phyloP scores from a whole-genome alignment of 2,797 vertebrate genomes.

The Sebastolobus altivelis region DNA sequence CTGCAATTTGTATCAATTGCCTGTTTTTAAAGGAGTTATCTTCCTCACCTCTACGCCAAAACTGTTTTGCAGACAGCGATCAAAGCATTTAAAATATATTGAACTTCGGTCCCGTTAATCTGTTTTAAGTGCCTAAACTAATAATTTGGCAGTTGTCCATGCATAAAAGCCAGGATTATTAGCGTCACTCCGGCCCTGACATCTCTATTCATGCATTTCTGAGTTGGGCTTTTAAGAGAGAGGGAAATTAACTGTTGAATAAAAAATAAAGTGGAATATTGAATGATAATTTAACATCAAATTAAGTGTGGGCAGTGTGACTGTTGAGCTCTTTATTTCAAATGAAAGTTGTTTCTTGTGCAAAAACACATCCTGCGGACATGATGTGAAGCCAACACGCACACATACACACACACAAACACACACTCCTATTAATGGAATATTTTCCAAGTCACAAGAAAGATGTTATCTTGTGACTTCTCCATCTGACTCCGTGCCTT shows the following conservation, averaged over 20 bases:
- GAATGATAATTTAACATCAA: constrained; percentile 21
- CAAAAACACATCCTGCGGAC: constrained; percentile 9
- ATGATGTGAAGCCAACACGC: not conserved
- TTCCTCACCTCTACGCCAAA: not conserved
- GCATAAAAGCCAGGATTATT: constrained; percentile 12
- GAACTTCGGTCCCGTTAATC: not conserved
- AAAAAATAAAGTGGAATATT: constrained; percentile 5
- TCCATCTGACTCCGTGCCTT: constrained; percentile 58
- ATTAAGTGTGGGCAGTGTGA: not conserved
- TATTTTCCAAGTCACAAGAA: constrained; percentile 38
- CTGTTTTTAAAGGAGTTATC: not conserved
- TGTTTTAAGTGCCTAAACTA: not conserved
- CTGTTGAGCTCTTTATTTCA: not conserved
- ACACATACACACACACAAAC: not conserved
- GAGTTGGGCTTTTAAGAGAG: not conserved
- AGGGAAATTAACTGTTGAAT: constrained; percentile 9
- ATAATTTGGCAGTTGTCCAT: not conserved
- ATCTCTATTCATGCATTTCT: constrained; percentile 6
- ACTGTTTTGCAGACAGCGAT: not conserved
- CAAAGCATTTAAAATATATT: not conserved
- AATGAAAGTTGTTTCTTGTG: constrained; percentile 4
- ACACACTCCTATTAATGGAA: not conserved
- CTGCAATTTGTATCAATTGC: not conserved
- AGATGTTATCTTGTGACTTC: constrained; percentile 50
- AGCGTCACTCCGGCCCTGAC: not conserved